phyloP scores from a whole-genome alignment of 2,113 vertebrate species.

The Vombatus ursinus region DNA sequence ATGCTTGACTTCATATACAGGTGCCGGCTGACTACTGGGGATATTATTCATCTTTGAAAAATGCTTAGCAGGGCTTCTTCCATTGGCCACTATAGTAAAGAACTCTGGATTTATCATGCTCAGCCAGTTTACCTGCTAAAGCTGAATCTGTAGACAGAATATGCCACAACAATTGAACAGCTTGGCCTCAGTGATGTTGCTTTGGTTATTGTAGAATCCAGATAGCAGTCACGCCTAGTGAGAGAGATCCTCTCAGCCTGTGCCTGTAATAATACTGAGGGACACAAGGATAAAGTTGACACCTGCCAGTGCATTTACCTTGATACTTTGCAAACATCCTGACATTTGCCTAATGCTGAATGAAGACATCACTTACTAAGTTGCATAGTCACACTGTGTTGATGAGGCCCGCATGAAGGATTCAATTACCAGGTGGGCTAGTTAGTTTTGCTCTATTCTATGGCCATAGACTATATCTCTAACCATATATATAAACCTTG shows the following conservation, averaged over 20 bases:
- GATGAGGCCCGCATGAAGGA: slow-evolving; percentile 9
- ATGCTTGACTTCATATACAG: slow-evolving; percentile 77
- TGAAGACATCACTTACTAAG: background rate
- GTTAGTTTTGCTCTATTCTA: background rate
- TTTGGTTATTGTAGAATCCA: background rate
- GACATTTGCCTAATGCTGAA: background rate
- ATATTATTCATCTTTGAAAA: slow-evolving; percentile 77
- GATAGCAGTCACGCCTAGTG: background rate
- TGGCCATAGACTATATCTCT: background rate
- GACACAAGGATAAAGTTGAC: background rate
- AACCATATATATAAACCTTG: background rate
- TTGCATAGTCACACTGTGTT: background rate
- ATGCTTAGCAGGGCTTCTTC: slow-evolving; percentile 74
- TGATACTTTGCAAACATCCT: background rate
- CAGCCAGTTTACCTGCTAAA: slow-evolving; percentile 49
- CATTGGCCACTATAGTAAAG: slow-evolving; percentile 65
- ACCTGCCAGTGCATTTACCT: background rate
- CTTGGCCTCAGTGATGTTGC: background rate
- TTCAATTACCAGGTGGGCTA: background rate
- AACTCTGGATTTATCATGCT: slow-evolving; percentile 72
- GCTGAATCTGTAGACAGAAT: background rate
- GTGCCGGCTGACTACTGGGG: slow-evolving; percentile 64
- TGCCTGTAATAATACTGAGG: background rate
- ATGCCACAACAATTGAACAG: background rate
- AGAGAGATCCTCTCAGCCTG: background rate